phyloP scores from a whole-genome alignment of 1,140 invertebrate genomes.

The Apolygus lucorum region DNA sequence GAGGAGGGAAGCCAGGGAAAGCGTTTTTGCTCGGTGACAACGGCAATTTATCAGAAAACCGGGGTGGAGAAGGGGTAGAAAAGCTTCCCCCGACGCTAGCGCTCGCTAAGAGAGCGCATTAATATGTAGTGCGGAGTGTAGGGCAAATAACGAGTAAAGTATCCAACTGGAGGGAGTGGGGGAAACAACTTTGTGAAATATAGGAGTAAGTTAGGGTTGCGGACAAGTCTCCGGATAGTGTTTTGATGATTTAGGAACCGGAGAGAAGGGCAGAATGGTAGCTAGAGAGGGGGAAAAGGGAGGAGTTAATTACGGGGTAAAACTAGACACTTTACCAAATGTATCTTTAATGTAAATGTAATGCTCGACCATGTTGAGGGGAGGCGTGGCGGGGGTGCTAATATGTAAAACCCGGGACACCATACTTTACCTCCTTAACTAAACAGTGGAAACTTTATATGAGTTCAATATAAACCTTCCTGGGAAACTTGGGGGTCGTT shows the following conservation, averaged over 20 bases:
- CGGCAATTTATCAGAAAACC: neutral
- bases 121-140: conserved; percentile 14
- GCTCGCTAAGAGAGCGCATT: neutral
- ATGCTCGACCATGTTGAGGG: conserved; percentile 15
- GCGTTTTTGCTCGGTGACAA: neutral
- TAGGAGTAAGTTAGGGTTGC: conserved; percentile 11
- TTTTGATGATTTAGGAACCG: conserved; percentile 26
- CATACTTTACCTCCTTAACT: conserved; percentile 23
- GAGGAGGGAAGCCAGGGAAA: neutral
- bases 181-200: conserved; percentile 20
- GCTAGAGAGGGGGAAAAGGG: neutral
- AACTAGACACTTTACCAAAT: conserved; percentile 29
- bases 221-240: conserved; percentile 9
- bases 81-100: neutral
- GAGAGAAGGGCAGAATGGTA: neutral
- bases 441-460: conserved; percentile 23
- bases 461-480: conserved; percentile 23
- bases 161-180: neutral
- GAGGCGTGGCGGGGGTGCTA: no score
- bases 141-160: conserved; percentile 15
- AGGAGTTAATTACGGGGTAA: conserved; percentile 27
- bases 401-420: conserved; percentile 17
- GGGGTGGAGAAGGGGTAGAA: neutral
- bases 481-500: neutral
- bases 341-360: conserved; percentile 30